phyloP scores from a whole-genome alignment of 2,888 invertebrate species.

The Athripsodes cinereus region DNA sequence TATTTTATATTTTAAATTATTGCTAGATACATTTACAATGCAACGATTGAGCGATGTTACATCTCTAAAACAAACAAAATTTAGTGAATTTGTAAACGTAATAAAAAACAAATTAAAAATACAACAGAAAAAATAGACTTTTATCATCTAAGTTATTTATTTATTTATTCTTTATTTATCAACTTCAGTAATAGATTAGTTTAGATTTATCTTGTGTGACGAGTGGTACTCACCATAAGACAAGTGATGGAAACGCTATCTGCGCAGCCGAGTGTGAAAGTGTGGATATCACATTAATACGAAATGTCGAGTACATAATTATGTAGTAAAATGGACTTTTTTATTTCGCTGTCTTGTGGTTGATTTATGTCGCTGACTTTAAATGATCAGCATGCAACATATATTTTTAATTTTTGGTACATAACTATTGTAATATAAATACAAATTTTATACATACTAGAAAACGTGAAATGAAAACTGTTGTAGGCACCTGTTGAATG shows the following conservation, averaged over 20 bases:
- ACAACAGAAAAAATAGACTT: background rate
- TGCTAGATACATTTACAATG: too few relatives aligned
- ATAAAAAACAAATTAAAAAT: slow-evolving; percentile 1
- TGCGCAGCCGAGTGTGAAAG: slow-evolving; percentile 1
- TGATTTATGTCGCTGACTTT: background rate
- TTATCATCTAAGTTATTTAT: background rate
- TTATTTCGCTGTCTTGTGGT: background rate
- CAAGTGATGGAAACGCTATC: background rate
- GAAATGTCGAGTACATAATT: background rate
- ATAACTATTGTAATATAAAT: too few relatives aligned
- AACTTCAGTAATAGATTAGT: background rate
- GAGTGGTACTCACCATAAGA: background rate
- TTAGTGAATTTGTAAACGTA: background rate
- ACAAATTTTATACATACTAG: too few relatives aligned
- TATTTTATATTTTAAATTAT: too few relatives aligned
- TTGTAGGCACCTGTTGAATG: too few relatives aligned
- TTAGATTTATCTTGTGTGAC: slow-evolving; percentile 2
- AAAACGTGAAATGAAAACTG: too few relatives aligned
- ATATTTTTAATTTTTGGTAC: too few relatives aligned
- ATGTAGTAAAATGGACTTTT: too few relatives aligned
- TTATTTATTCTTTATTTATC: background rate
- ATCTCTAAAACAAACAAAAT: background rate
- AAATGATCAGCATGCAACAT: too few relatives aligned
- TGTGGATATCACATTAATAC: background rate
- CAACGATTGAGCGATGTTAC: background rate